These are phyloP conservation scores for Rhagonycha lutea DNA, from an alignment of 2,888 invertebrate genomes.

Conservation along the genomic window DNA sequence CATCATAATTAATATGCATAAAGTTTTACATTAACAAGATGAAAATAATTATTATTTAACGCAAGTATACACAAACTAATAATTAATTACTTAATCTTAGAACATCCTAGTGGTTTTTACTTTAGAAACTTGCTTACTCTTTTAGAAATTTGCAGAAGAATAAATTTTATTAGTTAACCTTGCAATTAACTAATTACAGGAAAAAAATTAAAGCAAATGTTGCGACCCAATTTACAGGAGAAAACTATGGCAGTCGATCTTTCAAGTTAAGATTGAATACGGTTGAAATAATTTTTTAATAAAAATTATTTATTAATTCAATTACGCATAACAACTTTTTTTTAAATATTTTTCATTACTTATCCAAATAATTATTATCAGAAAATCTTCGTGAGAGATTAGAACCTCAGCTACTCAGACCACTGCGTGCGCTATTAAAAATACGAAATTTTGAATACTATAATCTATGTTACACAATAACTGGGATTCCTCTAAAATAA, in stretches of 20 bases:
- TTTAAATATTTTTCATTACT: background rate
- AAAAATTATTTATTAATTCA: background rate
- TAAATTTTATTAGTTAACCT: background rate
- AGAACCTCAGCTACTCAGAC: background rate
- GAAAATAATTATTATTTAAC: no score
- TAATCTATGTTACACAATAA: background rate
- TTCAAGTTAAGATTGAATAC: background rate
- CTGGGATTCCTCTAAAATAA: background rate
- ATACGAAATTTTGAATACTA: no score
- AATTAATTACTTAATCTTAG: background rate
- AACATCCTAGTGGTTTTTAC: background rate
- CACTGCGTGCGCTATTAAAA: no score
- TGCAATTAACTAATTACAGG: background rate
- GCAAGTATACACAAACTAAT: background rate
- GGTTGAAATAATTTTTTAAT: background rate
- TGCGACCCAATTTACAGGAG: background rate
- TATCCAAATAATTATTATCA: no score
- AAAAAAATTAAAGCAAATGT: background rate
- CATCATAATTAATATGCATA: no score
- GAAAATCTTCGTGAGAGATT: background rate
- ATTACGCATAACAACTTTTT: background rate
- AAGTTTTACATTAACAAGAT: no score
- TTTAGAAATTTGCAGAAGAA: background rate
- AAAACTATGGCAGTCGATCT: background rate
- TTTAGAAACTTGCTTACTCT: background rate